These are phyloP conservation scores for Delichon dasypus DNA, from an alignment of 2,797 vertebrate species.

Conservation along the genomic window DNA sequence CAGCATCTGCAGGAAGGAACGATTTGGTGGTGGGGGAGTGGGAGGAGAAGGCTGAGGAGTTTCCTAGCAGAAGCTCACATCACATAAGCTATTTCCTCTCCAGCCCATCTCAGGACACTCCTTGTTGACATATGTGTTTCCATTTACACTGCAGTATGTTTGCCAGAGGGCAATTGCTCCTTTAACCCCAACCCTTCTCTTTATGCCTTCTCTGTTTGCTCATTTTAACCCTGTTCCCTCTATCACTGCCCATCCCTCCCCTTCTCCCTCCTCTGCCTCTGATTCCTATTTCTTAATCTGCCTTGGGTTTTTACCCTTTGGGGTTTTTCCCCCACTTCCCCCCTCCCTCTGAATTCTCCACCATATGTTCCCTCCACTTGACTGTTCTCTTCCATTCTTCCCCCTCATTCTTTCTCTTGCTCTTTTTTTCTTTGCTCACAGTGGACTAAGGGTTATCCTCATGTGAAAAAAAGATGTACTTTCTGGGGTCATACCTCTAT, in stretches of 20 bases:
- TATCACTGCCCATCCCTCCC: neutral
- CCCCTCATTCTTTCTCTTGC: neutral
- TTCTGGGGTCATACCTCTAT: neutral
- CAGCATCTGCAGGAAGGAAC: neutral
- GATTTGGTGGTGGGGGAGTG: accelerated
- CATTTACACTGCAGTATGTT: slow-evolving; percentile 60
- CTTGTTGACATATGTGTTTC: slow-evolving; percentile 63
- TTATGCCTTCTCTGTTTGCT: slow-evolving; percentile 54
- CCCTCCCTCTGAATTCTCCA: neutral
- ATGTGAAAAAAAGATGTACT: neutral
- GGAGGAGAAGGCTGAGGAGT: neutral
- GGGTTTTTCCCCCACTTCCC: neutral
- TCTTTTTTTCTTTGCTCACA: neutral
- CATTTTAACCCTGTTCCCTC: slow-evolving; percentile 40
- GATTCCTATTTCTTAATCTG: slow-evolving; percentile 4
- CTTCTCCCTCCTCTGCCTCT: neutral
- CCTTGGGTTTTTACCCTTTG: neutral
- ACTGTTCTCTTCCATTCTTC: neutral
- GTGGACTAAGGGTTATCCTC: neutral
- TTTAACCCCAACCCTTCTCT: slow-evolving; percentile 45
- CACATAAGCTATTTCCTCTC: slow-evolving; percentile 8
- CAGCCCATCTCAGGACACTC: slow-evolving; percentile 14
- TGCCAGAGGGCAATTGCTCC: slow-evolving; percentile 60
- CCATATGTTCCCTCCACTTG: neutral
- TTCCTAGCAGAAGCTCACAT: neutral